Percentiles rank a stretch among this genome's conserved stretches.
Conservation (phyloP, 2,888 invertebrate genomes). For the Acronicta aceris region DNA sequence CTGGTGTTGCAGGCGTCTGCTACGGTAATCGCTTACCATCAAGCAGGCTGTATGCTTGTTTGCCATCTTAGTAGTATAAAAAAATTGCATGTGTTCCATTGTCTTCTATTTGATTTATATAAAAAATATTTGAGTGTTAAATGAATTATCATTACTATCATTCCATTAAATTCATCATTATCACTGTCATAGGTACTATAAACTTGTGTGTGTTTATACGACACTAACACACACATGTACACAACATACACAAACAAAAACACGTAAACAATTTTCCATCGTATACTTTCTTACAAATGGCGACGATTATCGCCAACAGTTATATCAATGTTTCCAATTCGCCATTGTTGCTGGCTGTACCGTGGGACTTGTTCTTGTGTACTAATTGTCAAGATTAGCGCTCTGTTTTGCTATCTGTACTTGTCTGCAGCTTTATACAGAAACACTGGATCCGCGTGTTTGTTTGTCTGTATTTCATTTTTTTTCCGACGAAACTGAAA, state of each 20-base stretch:
- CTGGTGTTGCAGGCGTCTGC: too few relatives aligned
- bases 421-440: conserved; percentile 7
- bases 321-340: conserved; percentile 48
- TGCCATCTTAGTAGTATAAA: too few relatives aligned
- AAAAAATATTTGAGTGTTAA: too few relatives aligned
- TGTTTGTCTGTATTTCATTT: background rate
- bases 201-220: too few relatives aligned
- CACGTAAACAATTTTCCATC: conserved; percentile 13
- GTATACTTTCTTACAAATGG: conserved; percentile 31
- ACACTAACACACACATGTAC: background rate
- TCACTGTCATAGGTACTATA: too few relatives aligned
- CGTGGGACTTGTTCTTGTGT: conserved; percentile 45
- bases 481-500: too few relatives aligned
- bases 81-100: too few relatives aligned
- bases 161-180: too few relatives aligned
- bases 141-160: too few relatives aligned
- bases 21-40: too few relatives aligned
- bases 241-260: conserved; percentile 8
- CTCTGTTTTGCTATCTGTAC: conserved; percentile 23
- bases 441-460: background rate
- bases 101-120: too few relatives aligned
- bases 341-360: conserved; percentile 34
- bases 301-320: conserved; percentile 43
- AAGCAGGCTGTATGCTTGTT: too few relatives aligned
- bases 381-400: conserved; percentile 50